Conservation (phyloP, 2,113 vertebrate species). For the Ammospiza nelsoni region DNA sequence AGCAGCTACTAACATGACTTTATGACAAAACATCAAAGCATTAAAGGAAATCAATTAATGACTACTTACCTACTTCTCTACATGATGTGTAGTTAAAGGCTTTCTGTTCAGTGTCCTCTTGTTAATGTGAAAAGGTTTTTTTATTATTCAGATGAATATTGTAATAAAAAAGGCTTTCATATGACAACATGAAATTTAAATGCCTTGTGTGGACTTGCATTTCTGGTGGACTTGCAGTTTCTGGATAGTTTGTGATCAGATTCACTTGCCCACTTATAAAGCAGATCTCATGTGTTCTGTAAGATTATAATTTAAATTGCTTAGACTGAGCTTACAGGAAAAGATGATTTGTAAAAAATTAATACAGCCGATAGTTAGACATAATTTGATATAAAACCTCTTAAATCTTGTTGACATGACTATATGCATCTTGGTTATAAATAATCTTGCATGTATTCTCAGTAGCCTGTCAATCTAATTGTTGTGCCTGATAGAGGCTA, state of each 20-base stretch:
- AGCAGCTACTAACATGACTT: not conserved
- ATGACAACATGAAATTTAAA: not conserved
- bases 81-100: not conserved
- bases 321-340: not conserved
- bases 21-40: not conserved
- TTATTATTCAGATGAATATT: not conserved
- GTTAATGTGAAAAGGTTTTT: not conserved
- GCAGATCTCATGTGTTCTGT: not conserved
- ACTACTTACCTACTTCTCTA: not conserved
- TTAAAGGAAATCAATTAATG: constrained; percentile 7
- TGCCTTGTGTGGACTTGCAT: not conserved
- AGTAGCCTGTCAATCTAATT: not conserved
- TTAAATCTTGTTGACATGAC: not conserved
- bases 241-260: not conserved
- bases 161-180: not conserved
- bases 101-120: not conserved
- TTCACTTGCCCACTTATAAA: not conserved
- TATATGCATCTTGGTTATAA: not conserved
- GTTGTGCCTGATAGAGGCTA: not conserved
- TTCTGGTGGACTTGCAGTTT: not conserved
- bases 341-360: not conserved
- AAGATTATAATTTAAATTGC: not conserved
- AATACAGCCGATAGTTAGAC: not conserved
- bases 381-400: not conserved
- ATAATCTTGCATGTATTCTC: not conserved